Base-by-base conservation (phyloP, 2,113 vertebrate genomes). In the Egretta garzetta region DNA sequence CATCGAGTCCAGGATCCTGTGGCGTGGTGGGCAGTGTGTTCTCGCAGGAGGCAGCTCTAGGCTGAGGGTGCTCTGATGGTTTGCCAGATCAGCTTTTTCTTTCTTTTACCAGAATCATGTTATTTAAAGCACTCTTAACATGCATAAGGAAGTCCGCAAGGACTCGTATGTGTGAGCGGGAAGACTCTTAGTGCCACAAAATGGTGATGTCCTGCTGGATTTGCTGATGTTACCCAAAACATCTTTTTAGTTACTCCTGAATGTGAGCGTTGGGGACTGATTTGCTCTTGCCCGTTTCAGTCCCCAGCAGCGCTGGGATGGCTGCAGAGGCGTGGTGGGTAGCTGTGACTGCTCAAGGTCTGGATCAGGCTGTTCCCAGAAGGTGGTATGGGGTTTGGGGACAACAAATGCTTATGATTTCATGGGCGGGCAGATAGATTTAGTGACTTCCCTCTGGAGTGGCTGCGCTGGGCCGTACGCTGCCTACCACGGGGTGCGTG, bases 81-180 rank as follows among this genome's bases (percentile, higher is more conserved):
- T 12, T 41, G 4, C 41, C 22, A 28, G 5, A 8, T 22, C 10
- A 27, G 12, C 17, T 37, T 64, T 47, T n/a, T 14, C 23, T 24
- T 49, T n/a, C n/a, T 56, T 23, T 12, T 3, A 7, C 14, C 41
- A 35, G 49, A 50, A 10, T 19, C 1, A 4, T 28, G 60, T 8
- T 47, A 12, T 47, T 60, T 37, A 16, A 62, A 39, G 30, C 6
- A 7, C 19, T 55, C 23, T 14, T n/a, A 2, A 6, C 4, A 6
- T 16, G 45, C 3, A 0, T 27, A 6, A 21, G 43, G 41, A 49
- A 14, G 30, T 13, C 18, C 0, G 1, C 21, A 28, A 53, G 26
- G 21, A 9, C 17, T 53, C 8, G 33, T 2, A 1, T 7, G 68
- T 41, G 14, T 26, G 39, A 41, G 55, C 6, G 8, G 24, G 18